phyloP scores from a whole-genome alignment of 1,140 invertebrate species.

The Goniozus legneri region DNA sequence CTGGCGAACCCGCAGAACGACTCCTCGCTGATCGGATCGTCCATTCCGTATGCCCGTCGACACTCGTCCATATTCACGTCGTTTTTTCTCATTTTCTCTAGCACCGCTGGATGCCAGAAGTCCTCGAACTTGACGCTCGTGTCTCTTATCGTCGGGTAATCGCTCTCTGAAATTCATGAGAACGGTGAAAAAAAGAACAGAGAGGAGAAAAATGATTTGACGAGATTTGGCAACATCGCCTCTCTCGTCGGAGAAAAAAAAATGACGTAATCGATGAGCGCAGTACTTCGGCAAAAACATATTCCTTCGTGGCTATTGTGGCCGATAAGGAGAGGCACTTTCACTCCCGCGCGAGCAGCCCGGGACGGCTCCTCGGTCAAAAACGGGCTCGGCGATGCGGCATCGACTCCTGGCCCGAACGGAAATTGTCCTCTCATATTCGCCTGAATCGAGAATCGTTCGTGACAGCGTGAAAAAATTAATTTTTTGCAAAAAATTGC shows the following conservation, averaged over 20 bases:
- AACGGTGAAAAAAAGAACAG: too few species aligned
- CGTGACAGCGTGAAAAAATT: too few species aligned
- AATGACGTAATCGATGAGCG: too few species aligned
- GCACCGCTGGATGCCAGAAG: not conserved
- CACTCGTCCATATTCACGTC: not conserved
- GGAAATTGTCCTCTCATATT: not conserved
- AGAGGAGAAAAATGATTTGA: too few species aligned
- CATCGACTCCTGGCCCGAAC: constrained; percentile 35
- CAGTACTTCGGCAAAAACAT: constrained; percentile 38
- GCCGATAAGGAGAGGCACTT: constrained; percentile 62
- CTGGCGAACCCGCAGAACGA: constrained; percentile 38
- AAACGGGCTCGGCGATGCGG: constrained; percentile 41
- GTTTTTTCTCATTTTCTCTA: not conserved
- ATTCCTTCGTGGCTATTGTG: constrained; percentile 59
- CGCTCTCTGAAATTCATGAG: not conserved
- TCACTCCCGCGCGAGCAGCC: constrained; percentile 48
- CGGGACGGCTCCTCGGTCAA: too few species aligned
- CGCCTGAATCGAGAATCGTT: too few species aligned
- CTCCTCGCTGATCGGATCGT: constrained; percentile 31
- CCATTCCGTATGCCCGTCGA: not conserved
- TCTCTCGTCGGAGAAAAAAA: too few species aligned
- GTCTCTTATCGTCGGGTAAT: not conserved
- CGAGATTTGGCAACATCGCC: too few species aligned
- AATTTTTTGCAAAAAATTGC: not conserved
- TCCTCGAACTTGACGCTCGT: not conserved